Evolutionary conservation across 1,140 invertebrate species (phyloP).

Genomic region (Hypsibius dujardini): DNA sequence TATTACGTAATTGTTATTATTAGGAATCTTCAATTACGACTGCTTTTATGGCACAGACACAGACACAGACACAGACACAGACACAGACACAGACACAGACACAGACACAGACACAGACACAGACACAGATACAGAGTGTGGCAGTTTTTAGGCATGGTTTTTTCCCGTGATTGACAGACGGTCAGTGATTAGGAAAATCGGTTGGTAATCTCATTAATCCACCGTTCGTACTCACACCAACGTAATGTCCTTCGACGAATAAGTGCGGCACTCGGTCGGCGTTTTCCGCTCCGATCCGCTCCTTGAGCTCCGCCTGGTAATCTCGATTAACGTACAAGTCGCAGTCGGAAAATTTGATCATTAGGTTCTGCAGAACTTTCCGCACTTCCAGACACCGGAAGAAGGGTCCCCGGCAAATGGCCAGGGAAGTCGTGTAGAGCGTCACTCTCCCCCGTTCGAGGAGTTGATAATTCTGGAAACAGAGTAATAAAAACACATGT

Average conservation of each 20-base stretch:
- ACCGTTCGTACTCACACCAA: constrained; percentile 53
- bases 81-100: too few species aligned
- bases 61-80: too few species aligned
- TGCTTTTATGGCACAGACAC: too few species aligned
- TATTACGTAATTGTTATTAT: too few species aligned
- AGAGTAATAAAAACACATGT: constrained; percentile 16
- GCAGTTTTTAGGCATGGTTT: too few species aligned
- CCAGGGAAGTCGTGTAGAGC: constrained; percentile 79
- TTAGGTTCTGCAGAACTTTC: constrained; percentile 74
- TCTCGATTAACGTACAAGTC: constrained; percentile 80
- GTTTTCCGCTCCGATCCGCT: constrained; percentile 51
- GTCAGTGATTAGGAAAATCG: too few species aligned
- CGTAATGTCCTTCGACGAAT: constrained; percentile 73
- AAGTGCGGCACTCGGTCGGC: constrained; percentile 62
- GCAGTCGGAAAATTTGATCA: constrained; percentile 76
- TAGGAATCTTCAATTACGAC: too few species aligned
- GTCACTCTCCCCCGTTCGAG: constrained; percentile 77
- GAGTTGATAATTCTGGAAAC: constrained; percentile 61
- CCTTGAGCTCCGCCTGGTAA: constrained; percentile 65
- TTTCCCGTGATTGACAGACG: too few species aligned
- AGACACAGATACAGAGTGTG: too few species aligned
- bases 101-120: too few species aligned
- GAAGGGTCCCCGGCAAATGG: constrained; percentile 67
- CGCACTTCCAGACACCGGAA: constrained; percentile 71
- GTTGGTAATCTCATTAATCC: too few species aligned